Conservation (phyloP, 1,140 invertebrate genomes). For the Drosophila tsacasi region DNA sequence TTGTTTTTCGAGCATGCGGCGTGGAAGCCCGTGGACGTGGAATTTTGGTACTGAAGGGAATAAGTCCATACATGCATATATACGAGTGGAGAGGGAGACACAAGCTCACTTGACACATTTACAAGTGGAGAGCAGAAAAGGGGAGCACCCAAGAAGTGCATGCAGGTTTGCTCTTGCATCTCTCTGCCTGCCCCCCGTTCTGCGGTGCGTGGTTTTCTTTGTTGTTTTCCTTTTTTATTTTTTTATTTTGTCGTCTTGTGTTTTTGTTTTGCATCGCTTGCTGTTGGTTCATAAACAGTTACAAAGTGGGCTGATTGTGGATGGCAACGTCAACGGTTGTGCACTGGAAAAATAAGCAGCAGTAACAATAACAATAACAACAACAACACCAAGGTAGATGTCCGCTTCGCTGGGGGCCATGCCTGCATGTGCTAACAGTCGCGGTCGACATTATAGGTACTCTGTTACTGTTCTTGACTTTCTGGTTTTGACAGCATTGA, state of each 20-base stretch:
- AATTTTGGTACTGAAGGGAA: no score
- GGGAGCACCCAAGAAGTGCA: constrained; percentile 48
- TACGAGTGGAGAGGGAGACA: constrained; percentile 6
- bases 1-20: no score
- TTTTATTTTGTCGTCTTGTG: constrained; percentile 39
- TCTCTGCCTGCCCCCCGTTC: constrained; percentile 15
- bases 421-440: constrained; percentile 22
- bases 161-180: constrained; percentile 27
- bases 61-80: background rate
- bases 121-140: constrained; percentile 43
- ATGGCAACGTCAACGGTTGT: constrained; percentile 78
- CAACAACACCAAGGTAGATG: constrained; percentile 37
- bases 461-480: background rate
- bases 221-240: constrained; percentile 32
- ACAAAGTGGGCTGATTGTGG: constrained; percentile 58
- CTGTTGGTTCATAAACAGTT: constrained; percentile 72
- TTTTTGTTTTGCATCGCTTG: constrained; percentile 71
- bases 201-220: constrained; percentile 51
- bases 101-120: constrained; percentile 62
- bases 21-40: no score
- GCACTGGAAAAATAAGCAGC: constrained; percentile 70
- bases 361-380: constrained; percentile 42
- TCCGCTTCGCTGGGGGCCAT: constrained; percentile 70
- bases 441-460: background rate
- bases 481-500: background rate